phyloP scores from a whole-genome alignment of 2,113 vertebrate genomes.

The Gymnogyps californianus region DNA sequence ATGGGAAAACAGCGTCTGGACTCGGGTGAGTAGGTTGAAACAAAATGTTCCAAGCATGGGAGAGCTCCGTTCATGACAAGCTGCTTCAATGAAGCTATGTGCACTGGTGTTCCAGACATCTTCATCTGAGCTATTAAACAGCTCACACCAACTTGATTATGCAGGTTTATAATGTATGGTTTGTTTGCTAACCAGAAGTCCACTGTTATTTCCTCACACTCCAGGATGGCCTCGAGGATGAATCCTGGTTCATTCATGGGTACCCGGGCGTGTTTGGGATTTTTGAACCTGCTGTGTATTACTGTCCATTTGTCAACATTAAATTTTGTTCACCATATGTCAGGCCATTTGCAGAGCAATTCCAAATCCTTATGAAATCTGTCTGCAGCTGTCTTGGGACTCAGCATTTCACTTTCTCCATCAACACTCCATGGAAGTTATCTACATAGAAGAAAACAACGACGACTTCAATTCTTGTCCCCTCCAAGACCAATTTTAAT shows the following conservation, averaged over 20 bases:
- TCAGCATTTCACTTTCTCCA: background rate
- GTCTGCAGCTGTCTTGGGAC: background rate
- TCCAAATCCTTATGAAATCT: background rate
- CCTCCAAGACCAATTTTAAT: background rate
- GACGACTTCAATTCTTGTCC: background rate
- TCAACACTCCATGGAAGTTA: background rate
- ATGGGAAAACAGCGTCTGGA: background rate
- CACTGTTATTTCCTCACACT: background rate
- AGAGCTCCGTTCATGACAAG: background rate
- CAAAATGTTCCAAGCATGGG: background rate
- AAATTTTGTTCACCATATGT: background rate
- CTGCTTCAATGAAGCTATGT: background rate
- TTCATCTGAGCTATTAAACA: background rate
- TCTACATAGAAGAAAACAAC: background rate
- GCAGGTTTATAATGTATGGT: background rate
- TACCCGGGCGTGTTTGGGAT: background rate
- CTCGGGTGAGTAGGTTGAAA: background rate
- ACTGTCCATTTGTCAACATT: background rate
- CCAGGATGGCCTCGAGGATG: background rate
- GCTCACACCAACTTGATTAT: background rate
- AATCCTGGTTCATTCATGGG: background rate
- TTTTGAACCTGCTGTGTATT: background rate
- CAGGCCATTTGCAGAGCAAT: background rate
- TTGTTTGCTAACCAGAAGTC: background rate
- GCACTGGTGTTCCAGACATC: background rate